phyloP scores from a whole-genome alignment of 2,113 vertebrate genomes.

The Oncorhynchus clarkii region DNA sequence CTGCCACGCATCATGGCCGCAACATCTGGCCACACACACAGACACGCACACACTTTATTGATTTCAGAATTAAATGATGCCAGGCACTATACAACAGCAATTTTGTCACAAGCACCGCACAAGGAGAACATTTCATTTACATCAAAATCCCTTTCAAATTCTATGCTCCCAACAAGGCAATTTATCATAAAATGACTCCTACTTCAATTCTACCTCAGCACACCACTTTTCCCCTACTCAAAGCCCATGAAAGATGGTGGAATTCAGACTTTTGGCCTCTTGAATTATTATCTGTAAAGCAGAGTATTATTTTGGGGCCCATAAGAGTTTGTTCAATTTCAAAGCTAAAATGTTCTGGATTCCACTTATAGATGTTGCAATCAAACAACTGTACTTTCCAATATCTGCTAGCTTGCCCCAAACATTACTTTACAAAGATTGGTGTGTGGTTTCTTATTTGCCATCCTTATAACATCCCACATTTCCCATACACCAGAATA shows the following conservation, averaged over 20 bases:
- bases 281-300: background rate
- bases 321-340: background rate
- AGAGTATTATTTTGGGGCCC: background rate
- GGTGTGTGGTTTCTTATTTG: background rate
- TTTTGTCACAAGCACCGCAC: conserved; percentile 21
- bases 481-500: conserved; percentile 24
- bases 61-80: conserved; percentile 29
- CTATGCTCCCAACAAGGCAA: background rate
- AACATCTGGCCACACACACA: conserved; percentile 38
- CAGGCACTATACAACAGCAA: conserved; percentile 4
- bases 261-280: background rate
- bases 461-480: conserved; percentile 23
- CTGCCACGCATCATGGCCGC: conserved; percentile 6
- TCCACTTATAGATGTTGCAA: background rate
- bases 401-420: too few species aligned
- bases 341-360: background rate
- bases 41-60: conserved; percentile 23
- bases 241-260: too few species aligned
- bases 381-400: background rate
- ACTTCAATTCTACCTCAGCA: background rate
- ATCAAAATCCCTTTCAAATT: conserved; percentile 26
- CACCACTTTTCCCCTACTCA: background rate
- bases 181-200: conserved; percentile 1
- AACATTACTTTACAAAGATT: too few species aligned
- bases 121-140: conserved; percentile 13